phyloP scores from a whole-genome alignment of 2,797 vertebrate genomes.

The Erethizon dorsatum region DNA sequence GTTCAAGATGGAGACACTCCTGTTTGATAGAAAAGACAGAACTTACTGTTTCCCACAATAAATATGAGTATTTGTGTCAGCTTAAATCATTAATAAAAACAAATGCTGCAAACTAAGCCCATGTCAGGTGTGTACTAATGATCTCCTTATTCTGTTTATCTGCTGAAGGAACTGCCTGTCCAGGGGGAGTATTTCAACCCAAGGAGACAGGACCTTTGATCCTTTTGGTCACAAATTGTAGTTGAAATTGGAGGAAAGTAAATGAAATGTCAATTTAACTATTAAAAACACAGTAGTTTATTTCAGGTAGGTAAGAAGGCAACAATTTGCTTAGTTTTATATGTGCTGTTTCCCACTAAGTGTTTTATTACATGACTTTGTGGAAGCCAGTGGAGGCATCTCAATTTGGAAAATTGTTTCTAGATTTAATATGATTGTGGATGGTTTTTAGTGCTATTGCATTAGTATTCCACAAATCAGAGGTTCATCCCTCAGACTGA shows the following conservation, averaged over 20 bases:
- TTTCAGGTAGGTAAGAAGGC: rapidly evolving
- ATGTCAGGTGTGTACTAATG: rapidly evolving
- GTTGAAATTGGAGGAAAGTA: background rate
- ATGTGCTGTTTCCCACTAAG: rapidly evolving
- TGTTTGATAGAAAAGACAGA: background rate
- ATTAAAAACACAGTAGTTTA: too few relatives aligned
- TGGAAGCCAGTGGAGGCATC: background rate
- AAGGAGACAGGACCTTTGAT: background rate
- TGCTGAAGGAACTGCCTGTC: too few relatives aligned
- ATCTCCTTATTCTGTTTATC: background rate
- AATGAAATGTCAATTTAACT: background rate
- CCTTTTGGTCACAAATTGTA: too few relatives aligned
- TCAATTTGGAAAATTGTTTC: background rate
- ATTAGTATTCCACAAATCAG: background rate
- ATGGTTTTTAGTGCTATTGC: background rate
- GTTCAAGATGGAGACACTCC: background rate
- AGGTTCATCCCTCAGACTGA: background rate
- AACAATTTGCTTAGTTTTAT: background rate
- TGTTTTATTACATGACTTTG: background rate
- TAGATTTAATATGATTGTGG: background rate
- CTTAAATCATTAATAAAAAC: background rate
- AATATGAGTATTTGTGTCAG: background rate
- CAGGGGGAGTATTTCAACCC: rapidly evolving
- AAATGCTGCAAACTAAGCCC: background rate
- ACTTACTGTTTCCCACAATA: background rate